A percentile compares a stretch with the other conserved stretches of the same genome.
phyloP scores from a whole-genome alignment of 1,140 invertebrate species.

The Trachymyrmex cornetzi region DNA sequence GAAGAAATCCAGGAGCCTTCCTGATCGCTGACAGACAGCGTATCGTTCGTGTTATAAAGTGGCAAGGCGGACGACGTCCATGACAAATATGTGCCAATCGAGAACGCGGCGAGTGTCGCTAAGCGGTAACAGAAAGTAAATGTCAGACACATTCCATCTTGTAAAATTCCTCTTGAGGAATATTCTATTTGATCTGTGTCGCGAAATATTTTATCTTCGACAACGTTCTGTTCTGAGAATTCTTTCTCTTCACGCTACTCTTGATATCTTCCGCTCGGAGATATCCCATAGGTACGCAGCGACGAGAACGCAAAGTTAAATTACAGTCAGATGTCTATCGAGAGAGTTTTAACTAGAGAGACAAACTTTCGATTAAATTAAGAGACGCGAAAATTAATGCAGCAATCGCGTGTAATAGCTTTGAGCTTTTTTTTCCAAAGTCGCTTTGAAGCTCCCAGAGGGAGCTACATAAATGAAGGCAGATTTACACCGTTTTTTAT shows the following conservation, averaged over 20 bases:
- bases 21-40: constrained; percentile 62
- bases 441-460: neutral
- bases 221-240: constrained; percentile 1
- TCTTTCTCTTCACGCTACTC: neutral
- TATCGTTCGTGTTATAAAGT: constrained; percentile 69
- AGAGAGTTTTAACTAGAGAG: constrained; percentile 25
- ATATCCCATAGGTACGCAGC: constrained; percentile 3
- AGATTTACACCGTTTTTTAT: neutral
- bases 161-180: constrained; percentile 24
- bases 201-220: constrained; percentile 13
- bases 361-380: constrained; percentile 44
- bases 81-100: constrained; percentile 87
- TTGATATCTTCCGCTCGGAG: neutral
- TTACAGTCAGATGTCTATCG: constrained; percentile 35
- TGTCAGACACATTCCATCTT: constrained; percentile 18
- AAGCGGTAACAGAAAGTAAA: constrained; percentile 27
- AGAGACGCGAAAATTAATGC: constrained; percentile 10
- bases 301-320: constrained; percentile 29
- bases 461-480: neutral
- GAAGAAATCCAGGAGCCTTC: constrained; percentile 88
- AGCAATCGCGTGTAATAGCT: neutral
- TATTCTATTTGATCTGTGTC: constrained; percentile 42
- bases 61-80: constrained; percentile 88
- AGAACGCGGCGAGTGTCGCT: constrained; percentile 88
- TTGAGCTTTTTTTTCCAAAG: neutral